Percentiles rank a stretch among this genome's conserved stretches.
Conservation (phyloP, 2,888 invertebrate genomes). For the Griposia aprilina region DNA sequence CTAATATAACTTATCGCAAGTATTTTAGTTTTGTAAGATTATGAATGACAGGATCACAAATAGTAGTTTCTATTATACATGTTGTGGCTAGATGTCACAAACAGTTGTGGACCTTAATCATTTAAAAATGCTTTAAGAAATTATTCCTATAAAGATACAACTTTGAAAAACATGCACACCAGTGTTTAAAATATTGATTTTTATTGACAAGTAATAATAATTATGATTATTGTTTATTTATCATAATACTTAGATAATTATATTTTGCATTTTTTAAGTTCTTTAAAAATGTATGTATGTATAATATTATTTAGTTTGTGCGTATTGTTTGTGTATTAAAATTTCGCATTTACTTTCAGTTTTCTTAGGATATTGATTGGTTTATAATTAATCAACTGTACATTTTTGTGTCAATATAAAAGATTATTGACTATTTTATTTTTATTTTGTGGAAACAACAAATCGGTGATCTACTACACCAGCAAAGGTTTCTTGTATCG, state of each 20-base stretch:
- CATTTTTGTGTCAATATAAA: slow-evolving; percentile 48
- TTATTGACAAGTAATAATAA: slow-evolving; percentile 24
- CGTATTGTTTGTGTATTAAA: slow-evolving; percentile 34
- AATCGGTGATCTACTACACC: background rate
- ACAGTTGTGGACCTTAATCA: slow-evolving; percentile 15
- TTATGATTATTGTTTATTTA: slow-evolving; percentile 35
- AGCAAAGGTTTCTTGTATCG: slow-evolving; percentile 4
- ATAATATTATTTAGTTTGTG: slow-evolving; percentile 19
- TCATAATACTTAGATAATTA: slow-evolving; percentile 12
- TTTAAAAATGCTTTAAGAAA: slow-evolving; percentile 35
- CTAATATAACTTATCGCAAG: slow-evolving; percentile 33
- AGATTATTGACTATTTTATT: slow-evolving; percentile 48
- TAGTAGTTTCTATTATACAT: slow-evolving; percentile 28
- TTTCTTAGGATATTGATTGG: slow-evolving; percentile 34
- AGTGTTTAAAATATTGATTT: slow-evolving; percentile 28
- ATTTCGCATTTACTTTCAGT: slow-evolving; percentile 44
- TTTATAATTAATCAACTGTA: slow-evolving; percentile 44
- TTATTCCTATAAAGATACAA: slow-evolving; percentile 24
- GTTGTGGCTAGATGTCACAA: slow-evolving; percentile 37
- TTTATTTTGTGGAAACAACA: slow-evolving; percentile 33
- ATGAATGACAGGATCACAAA: slow-evolving; percentile 51
- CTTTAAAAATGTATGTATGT: slow-evolving; percentile 31
- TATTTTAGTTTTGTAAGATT: slow-evolving; percentile 56
- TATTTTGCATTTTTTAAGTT: slow-evolving; percentile 31
- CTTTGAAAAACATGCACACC: slow-evolving; percentile 24